Conservation (phyloP, 2,888 invertebrate genomes). For the Leistus spinibarbis region DNA sequence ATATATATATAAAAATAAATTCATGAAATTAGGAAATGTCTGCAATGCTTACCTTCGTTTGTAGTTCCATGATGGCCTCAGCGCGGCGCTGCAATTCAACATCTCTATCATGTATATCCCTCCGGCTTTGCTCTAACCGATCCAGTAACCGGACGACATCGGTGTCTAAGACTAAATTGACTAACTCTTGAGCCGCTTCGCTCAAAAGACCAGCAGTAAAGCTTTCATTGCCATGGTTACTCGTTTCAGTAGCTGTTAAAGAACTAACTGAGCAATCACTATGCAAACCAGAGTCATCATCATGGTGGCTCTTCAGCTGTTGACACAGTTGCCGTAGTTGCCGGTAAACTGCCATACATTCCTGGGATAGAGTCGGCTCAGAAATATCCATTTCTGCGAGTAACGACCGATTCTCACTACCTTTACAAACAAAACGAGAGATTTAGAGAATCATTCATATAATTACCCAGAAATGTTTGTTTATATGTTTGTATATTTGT, state of each 20-base stretch:
- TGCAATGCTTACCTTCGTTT: constrained; percentile 69
- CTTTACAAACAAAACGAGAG: constrained; percentile 5
- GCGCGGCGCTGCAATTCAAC: constrained; percentile 81
- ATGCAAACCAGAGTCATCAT: constrained; percentile 74
- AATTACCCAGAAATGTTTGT: too few species aligned
- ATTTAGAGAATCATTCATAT: too few species aligned
- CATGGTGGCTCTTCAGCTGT: constrained; percentile 76
- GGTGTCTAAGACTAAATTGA: constrained; percentile 73
- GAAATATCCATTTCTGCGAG: constrained; percentile 90
- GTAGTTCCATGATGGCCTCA: constrained; percentile 78
- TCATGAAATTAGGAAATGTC: background rate
- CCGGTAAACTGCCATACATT: constrained; percentile 74
- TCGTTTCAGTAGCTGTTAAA: constrained; percentile 53
- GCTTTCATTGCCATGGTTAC: constrained; percentile 23
- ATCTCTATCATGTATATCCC: constrained; percentile 77
- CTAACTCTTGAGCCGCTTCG: constrained; percentile 78
- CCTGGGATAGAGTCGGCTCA: constrained; percentile 63
- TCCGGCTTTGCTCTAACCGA: constrained; percentile 76
- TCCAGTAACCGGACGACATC: constrained; percentile 77
- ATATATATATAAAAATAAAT: background rate
- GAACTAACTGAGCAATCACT: constrained; percentile 72
- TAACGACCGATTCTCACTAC: constrained; percentile 69
- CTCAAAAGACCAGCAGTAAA: constrained; percentile 57
- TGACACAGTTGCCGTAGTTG: constrained; percentile 75
- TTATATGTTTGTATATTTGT: too few species aligned